Conservation (phyloP, 2,113 vertebrate genomes). For the Eretmochelys imbricata region DNA sequence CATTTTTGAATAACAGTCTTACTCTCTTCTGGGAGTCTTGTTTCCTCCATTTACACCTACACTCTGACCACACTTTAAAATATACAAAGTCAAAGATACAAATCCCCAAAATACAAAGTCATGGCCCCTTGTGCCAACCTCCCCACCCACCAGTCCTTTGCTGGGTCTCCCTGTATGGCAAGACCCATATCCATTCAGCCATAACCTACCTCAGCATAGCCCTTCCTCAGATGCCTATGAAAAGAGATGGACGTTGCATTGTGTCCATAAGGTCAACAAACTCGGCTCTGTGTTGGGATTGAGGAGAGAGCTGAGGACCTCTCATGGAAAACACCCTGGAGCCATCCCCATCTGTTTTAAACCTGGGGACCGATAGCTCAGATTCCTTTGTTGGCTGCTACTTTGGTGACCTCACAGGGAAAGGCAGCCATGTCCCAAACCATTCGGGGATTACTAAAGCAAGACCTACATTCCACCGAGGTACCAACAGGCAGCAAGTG, state of each 20-base stretch:
- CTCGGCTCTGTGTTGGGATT: background rate
- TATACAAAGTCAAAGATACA: too few relatives aligned
- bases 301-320: background rate
- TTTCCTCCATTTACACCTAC: too few relatives aligned
- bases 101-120: too few relatives aligned
- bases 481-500: background rate
- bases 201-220: too few relatives aligned
- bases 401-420: background rate
- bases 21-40: too few relatives aligned
- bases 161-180: too few relatives aligned
- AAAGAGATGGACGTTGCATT: background rate
- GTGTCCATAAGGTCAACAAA: background rate
- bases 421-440: background rate
- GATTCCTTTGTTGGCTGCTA: background rate
- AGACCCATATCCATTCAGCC: too few relatives aligned
- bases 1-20: too few relatives aligned
- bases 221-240: fast-evolving
- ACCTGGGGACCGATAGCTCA: background rate
- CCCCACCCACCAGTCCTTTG: too few relatives aligned
- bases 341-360: background rate
- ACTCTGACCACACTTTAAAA: too few relatives aligned
- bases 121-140: too few relatives aligned
- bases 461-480: constrained; percentile 20
- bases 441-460: constrained; percentile 25
- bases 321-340: fast-evolving